Conservation (phyloP, 2,797 vertebrate species). For the Morus bassanus region DNA sequence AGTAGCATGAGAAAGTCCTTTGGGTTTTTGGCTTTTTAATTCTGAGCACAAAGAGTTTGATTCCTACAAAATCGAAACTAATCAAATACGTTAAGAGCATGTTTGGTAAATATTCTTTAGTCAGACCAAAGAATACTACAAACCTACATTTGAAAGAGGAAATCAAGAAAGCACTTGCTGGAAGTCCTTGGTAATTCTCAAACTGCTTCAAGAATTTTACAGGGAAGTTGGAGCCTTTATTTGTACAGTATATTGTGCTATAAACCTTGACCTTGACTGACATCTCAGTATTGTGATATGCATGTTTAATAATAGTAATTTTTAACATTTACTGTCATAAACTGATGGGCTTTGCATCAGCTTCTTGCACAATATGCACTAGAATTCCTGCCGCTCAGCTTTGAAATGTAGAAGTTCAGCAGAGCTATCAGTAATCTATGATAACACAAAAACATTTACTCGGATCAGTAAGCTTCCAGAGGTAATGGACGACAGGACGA, state of each 20-base stretch:
- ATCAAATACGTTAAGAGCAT: not conserved
- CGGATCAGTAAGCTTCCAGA: not conserved
- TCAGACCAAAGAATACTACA: not conserved
- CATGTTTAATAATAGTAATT: not conserved
- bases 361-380: not conserved
- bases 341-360: not conserved
- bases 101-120: not conserved
- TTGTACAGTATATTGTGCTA: not conserved
- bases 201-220: not conserved
- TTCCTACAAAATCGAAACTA: not conserved
- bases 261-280: not conserved
- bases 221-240: not conserved
- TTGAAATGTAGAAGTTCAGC: not conserved
- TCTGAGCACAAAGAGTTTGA: not conserved
- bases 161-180: slow-evolving; percentile 36
- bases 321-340: not conserved
- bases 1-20: not conserved
- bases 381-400: not conserved
- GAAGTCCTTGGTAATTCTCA: slow-evolving; percentile 8
- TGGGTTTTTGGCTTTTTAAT: not conserved
- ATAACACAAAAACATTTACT: not conserved
- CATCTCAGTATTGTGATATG: not conserved
- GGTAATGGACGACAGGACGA: not conserved
- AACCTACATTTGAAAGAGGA: not conserved
- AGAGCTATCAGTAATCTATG: not conserved